A percentile compares a stretch with the other conserved stretches of the same genome.
phyloP scores from a whole-genome alignment of 2,113 vertebrate genomes.

The Turdus rufiventris region DNA sequence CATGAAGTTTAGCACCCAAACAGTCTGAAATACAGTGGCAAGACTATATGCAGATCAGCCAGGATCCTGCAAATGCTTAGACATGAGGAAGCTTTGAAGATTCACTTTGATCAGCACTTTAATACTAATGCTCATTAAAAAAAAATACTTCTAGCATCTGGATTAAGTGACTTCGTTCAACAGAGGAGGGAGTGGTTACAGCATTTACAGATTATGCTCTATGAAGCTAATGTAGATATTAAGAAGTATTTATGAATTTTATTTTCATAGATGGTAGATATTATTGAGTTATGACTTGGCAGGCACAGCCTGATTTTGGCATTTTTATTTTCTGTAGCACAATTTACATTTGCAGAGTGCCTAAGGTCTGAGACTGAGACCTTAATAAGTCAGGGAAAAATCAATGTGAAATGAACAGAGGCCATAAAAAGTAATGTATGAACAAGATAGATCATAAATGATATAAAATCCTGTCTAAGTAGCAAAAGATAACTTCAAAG shows the following conservation, averaged over 20 bases:
- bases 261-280: slow-evolving; percentile 35
- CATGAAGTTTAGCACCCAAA: neutral
- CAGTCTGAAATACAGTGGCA: neutral
- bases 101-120: slow-evolving; percentile 1
- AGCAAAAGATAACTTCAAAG: slow-evolving; percentile 4
- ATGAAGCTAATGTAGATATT: slow-evolving; percentile 15
- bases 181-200: neutral
- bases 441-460: slow-evolving; percentile 24
- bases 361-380: neutral
- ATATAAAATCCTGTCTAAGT: slow-evolving; percentile 11
- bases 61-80: neutral
- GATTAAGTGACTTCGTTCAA: neutral
- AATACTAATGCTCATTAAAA: neutral
- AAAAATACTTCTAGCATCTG: neutral
- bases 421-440: slow-evolving; percentile 36
- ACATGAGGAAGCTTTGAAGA: neutral
- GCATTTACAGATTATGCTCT: neutral
- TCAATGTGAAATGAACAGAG: slow-evolving; percentile 32
- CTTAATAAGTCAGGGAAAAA: slow-evolving; percentile 51
- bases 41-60: neutral
- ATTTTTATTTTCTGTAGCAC: slow-evolving; percentile 43
- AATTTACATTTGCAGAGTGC: slow-evolving; percentile 43
- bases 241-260: slow-evolving; percentile 47
- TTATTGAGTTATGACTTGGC: slow-evolving; percentile 46
- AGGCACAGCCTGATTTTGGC: slow-evolving; percentile 20